Percentiles rank a stretch among this genome's conserved stretches.
phyloP scores from a whole-genome alignment of 2,113 vertebrate genomes.

The Melierax canorus region DNA sequence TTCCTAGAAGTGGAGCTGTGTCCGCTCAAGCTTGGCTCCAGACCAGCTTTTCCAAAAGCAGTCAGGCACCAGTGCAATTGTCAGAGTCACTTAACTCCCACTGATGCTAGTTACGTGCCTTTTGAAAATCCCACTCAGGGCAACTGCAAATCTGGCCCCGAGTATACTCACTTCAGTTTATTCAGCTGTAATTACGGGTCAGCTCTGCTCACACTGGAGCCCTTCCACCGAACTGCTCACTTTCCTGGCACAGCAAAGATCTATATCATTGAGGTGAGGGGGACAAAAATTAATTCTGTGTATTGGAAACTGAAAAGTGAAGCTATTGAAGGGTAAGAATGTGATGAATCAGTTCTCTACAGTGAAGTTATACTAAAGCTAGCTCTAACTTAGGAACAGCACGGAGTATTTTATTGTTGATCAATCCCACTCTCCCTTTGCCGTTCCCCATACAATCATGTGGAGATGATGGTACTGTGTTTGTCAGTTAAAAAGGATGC shows the following conservation, averaged over 20 bases:
- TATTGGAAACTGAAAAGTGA: slow-evolving; percentile 4
- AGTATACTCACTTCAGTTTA: neutral
- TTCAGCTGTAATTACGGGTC: neutral
- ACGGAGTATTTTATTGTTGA: neutral
- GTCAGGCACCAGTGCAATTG: slow-evolving; percentile 4
- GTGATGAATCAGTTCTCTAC: neutral
- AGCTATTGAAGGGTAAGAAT: neutral
- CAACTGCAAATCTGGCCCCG: neutral
- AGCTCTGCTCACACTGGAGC: neutral
- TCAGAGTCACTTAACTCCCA: slow-evolving; percentile 24
- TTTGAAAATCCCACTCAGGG: slow-evolving; percentile 4
- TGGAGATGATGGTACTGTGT: rapidly evolving
- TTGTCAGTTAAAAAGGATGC: neutral
- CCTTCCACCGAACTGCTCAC: neutral
- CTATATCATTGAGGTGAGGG: neutral
- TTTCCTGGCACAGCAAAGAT: neutral
- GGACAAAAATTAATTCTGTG: neutral
- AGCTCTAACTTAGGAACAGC: neutral
- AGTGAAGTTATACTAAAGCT: neutral
- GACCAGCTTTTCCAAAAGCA: slow-evolving; percentile 7
- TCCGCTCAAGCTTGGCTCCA: neutral
- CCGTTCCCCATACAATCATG: neutral
- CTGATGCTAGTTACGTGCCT: neutral
- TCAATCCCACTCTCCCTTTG: neutral
- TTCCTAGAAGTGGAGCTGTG: neutral